Evolutionary conservation across 2,113 vertebrate species (phyloP).

Genomic region (Lonchura striata): DNA sequence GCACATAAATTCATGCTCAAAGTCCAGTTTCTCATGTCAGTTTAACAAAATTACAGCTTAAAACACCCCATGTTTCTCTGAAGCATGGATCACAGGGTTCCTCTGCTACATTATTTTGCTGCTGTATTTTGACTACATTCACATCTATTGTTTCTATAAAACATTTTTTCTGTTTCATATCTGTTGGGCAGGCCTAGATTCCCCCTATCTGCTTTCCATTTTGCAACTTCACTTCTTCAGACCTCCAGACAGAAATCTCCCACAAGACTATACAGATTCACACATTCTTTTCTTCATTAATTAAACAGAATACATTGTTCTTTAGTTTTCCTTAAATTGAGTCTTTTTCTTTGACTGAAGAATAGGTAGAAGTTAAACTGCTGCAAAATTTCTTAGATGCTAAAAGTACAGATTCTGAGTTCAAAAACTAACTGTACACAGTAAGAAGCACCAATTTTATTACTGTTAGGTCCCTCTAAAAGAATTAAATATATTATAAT

Average conservation of each 20-base stretch:
- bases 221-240: not conserved
- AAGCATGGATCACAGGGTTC: not conserved
- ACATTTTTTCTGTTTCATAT: not conserved
- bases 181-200: not conserved
- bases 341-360: not conserved
- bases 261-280: not conserved
- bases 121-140: not conserved
- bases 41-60: not conserved
- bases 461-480: not conserved
- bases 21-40: not conserved
- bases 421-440: not conserved
- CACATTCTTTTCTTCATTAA: not conserved
- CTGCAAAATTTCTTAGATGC: not conserved
- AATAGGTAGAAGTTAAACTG: not conserved
- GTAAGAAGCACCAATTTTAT: not conserved
- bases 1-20: fast-evolving
- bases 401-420: not conserved
- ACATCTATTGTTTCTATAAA: not conserved
- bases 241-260: not conserved
- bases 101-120: not conserved
- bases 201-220: not conserved
- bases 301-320: not conserved
- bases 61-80: not conserved
- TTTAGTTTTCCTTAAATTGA: not conserved
- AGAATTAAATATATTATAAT: not conserved